These are phyloP conservation scores for Sisyra nigra DNA, from an alignment of 2,888 invertebrate genomes.

Conservation along the genomic window DNA sequence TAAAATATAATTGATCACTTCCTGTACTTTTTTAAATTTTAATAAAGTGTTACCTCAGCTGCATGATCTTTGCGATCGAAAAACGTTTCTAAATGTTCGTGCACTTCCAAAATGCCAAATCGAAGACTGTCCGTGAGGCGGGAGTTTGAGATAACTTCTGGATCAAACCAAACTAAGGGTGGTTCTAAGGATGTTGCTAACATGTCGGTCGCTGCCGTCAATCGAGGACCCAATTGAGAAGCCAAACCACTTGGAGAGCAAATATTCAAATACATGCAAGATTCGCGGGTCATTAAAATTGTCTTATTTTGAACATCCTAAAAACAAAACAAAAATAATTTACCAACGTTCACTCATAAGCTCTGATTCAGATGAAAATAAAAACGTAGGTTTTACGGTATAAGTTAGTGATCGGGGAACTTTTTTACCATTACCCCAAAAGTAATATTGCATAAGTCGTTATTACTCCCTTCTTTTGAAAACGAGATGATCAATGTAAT, in stretches of 20 bases:
- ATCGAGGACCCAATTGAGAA: conserved; percentile 32
- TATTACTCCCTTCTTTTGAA: too few species aligned
- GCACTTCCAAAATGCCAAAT: conserved; percentile 80
- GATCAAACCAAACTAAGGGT: conserved; percentile 76
- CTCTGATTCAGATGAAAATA: too few species aligned
- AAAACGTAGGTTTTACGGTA: too few species aligned
- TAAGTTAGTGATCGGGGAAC: too few species aligned
- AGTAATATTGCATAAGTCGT: too few species aligned
- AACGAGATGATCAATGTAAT: too few species aligned
- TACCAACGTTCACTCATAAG: too few species aligned
- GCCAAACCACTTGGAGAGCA: conserved; percentile 29
- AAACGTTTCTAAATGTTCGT: conserved; percentile 91
- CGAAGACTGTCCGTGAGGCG: conserved; percentile 68
- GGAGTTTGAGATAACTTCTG: conserved; percentile 51
- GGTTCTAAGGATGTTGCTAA: conserved; percentile 51
- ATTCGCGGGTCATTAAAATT: conserved; percentile 55
- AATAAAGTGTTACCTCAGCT: conserved; percentile 41
- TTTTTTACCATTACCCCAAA: too few species aligned
- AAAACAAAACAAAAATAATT: conserved; percentile 11
- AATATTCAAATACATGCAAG: conserved; percentile 46
- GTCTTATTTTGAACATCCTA: conserved; percentile 72
- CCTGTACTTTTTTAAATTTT: conserved; percentile 2
- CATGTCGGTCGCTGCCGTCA: conserved; percentile 43
- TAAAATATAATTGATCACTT: conserved; percentile 20
- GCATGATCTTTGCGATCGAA: conserved; percentile 84